A percentile compares a stretch with the other conserved stretches of the same genome.
phyloP scores from a whole-genome alignment of 2,113 vertebrate species.

The Suricata suricatta region DNA sequence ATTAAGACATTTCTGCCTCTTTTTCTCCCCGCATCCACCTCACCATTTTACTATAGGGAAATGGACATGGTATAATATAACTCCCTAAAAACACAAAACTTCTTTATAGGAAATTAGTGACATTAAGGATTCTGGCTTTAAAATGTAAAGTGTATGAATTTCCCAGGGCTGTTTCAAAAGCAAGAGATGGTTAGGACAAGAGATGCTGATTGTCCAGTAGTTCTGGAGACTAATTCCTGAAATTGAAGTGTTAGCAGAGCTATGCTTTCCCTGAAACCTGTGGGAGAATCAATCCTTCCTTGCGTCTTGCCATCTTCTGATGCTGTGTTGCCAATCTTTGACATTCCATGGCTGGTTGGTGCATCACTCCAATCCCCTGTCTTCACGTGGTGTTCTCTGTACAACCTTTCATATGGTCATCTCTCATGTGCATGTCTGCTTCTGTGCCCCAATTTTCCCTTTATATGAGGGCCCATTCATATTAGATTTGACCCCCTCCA shows the following conservation, averaged over 20 bases:
- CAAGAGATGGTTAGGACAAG: neutral
- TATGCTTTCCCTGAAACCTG: neutral
- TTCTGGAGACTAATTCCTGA: neutral
- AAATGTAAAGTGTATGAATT: neutral
- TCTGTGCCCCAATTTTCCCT: neutral
- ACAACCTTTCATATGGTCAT: neutral
- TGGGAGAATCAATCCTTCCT: neutral
- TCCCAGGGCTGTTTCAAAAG: neutral
- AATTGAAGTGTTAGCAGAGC: neutral
- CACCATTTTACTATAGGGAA: neutral
- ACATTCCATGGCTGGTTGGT: neutral
- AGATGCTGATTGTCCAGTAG: neutral
- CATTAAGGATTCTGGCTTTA: neutral
- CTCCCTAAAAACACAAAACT: neutral
- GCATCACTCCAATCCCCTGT: rapidly evolving
- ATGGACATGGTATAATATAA: neutral
- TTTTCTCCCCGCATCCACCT: neutral
- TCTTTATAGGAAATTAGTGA: neutral
- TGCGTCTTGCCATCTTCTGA: neutral
- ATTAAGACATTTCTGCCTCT: neutral
- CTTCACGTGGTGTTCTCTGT: neutral
- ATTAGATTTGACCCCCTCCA: neutral
- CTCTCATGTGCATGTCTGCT: neutral
- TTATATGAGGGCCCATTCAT: neutral
- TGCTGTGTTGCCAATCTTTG: neutral